Conservation (phyloP, 2,113 vertebrate species). For the Dryoscopus gambensis region DNA sequence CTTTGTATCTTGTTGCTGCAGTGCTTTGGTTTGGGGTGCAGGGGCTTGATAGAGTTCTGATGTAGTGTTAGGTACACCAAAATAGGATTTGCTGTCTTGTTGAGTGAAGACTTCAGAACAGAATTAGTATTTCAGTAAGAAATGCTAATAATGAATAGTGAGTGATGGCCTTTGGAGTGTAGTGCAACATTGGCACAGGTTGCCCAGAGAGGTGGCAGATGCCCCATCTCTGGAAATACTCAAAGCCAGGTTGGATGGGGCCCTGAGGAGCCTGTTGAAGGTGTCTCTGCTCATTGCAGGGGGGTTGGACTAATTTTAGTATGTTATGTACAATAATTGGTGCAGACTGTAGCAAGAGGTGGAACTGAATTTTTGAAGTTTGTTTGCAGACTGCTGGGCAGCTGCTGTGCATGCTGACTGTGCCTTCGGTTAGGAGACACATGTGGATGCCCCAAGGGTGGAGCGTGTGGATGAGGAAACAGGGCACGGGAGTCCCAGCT, state of each 20-base stretch:
- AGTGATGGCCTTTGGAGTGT: background rate
- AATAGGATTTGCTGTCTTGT: background rate
- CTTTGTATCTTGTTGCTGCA: background rate
- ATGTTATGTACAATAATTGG: background rate
- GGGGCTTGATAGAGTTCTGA: background rate
- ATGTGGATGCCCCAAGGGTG: background rate
- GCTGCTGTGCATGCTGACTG: background rate
- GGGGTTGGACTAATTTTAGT: background rate
- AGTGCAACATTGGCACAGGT: background rate
- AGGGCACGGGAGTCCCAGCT: background rate
- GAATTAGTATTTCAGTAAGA: background rate
- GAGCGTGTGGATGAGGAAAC: background rate
- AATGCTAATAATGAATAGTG: background rate
- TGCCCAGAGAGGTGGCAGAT: background rate
- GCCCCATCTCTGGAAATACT: background rate
- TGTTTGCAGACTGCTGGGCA: background rate
- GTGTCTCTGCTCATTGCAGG: background rate
- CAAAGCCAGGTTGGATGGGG: background rate
- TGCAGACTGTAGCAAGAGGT: background rate
- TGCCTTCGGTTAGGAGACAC: background rate
- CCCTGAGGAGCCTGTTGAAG: background rate
- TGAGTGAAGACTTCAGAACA: background rate
- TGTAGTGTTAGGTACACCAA: background rate
- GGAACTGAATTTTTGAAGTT: background rate
- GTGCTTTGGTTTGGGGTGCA: background rate